Conservation (phyloP, 2,113 vertebrate genomes). For the Chroicocephalus ridibundus region DNA sequence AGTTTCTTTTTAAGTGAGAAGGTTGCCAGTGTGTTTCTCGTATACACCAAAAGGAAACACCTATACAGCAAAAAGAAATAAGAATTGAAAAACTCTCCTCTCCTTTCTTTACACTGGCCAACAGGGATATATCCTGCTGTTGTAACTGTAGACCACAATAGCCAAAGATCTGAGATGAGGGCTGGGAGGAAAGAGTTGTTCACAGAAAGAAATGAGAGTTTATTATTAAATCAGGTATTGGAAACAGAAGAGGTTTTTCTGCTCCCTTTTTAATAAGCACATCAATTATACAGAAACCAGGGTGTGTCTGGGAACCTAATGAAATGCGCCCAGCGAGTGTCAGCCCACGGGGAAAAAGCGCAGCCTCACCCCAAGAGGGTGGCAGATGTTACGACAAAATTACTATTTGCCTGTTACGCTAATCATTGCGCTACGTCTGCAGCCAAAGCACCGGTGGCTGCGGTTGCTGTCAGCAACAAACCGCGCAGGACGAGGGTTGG, state of each 20-base stretch:
- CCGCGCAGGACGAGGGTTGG: background rate
- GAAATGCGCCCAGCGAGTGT: constrained; percentile 21
- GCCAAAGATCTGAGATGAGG: background rate
- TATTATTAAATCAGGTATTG: background rate
- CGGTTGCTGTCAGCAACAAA: background rate
- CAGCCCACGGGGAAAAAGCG: constrained; percentile 42
- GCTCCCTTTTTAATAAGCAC: constrained; percentile 24
- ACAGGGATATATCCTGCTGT: background rate
- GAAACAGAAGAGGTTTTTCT: constrained; percentile 2
- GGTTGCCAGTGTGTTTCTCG: background rate
- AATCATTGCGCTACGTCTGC: background rate
- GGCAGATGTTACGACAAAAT: constrained; percentile 49
- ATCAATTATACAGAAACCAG: constrained; percentile 56
- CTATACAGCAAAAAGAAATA: background rate
- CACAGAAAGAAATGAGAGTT: background rate
- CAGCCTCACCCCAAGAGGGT: constrained; percentile 55
- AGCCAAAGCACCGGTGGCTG: constrained; percentile 6
- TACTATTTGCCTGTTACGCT: constrained; percentile 34
- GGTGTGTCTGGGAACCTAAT: constrained; percentile 68
- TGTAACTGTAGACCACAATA: background rate
- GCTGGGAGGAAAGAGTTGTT: background rate
- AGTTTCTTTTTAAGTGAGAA: background rate
- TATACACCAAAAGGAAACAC: background rate
- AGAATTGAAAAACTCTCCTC: background rate
- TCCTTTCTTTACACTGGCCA: background rate